Percentiles rank a stretch among this genome's conserved stretches.
These are phyloP conservation scores for Platorchestia sp. DNA, from an alignment of 1,140 invertebrate species.

Conservation along the genomic window DNA sequence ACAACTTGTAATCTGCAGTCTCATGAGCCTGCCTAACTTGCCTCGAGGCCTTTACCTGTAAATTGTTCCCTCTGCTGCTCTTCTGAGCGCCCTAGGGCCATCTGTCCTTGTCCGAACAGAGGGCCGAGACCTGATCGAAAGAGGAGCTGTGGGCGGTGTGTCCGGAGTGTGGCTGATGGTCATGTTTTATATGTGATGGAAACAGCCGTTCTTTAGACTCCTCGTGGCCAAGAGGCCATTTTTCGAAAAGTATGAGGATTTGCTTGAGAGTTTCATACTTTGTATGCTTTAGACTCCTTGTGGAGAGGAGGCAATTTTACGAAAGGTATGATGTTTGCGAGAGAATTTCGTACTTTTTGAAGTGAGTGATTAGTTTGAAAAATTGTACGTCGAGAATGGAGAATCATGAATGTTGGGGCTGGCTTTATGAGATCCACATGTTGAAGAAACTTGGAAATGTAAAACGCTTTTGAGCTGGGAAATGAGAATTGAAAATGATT, in stretches of 20 bases:
- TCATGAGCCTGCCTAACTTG: slow-evolving; percentile 23
- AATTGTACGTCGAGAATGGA: too few relatives aligned
- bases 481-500: too few relatives aligned
- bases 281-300: too few relatives aligned
- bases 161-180: neutral
- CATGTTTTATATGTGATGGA: neutral
- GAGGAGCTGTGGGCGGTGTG: neutral
- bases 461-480: too few relatives aligned
- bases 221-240: too few relatives aligned
- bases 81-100: neutral
- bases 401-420: too few relatives aligned
- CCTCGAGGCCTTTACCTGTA: slow-evolving; percentile 22
- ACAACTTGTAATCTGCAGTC: slow-evolving; percentile 44
- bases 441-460: too few relatives aligned
- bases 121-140: neutral
- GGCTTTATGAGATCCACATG: too few relatives aligned
- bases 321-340: neutral
- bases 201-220: too few relatives aligned
- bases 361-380: neutral
- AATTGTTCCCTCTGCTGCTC: slow-evolving; percentile 16
- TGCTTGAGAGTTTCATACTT: too few relatives aligned
- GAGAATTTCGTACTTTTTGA: neutral
- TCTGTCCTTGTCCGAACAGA: neutral
- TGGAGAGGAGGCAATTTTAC: too few relatives aligned
- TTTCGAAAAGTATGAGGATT: too few relatives aligned